Percentiles rank a stretch among this genome's conserved stretches.
phyloP scores from a whole-genome alignment of 2,888 invertebrate species.

The Mellilla xanthometata region DNA sequence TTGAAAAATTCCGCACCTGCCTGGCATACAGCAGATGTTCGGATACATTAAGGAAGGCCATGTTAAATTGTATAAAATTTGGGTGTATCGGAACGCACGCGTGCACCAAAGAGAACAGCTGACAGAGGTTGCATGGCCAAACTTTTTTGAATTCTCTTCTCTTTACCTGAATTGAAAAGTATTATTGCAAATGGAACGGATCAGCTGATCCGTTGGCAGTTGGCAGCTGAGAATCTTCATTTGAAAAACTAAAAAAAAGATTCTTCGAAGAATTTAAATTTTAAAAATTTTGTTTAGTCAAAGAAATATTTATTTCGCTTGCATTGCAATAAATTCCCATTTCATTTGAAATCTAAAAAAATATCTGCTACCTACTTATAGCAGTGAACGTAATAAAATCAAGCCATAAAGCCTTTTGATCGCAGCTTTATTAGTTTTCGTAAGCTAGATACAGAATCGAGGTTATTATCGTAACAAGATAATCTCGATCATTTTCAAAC shows the following conservation, averaged over 20 bases:
- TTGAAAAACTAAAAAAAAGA: too few relatives aligned
- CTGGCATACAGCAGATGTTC: constrained; percentile 58
- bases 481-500: constrained; percentile 22
- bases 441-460: constrained; percentile 12
- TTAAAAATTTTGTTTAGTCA: too few relatives aligned
- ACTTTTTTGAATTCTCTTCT: constrained; percentile 31
- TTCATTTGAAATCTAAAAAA: too few relatives aligned
- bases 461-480: constrained; percentile 14
- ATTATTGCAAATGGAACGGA: constrained; percentile 39
- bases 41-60: constrained; percentile 48
- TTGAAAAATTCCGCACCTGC: constrained; percentile 71
- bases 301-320: too few relatives aligned
- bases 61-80: constrained; percentile 53
- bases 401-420: constrained; percentile 1
- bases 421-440: constrained; percentile 16
- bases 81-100: constrained; percentile 58
- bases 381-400: too few relatives aligned
- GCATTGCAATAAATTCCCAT: too few relatives aligned
- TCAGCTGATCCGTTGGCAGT: constrained; percentile 56
- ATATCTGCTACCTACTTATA: too few relatives aligned
- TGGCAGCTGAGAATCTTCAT: constrained; percentile 24
- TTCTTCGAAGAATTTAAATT: too few relatives aligned
- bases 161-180: constrained; percentile 56
- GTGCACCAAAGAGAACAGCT: constrained; percentile 61
- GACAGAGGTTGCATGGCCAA: constrained; percentile 50